Conservation (phyloP, 2,888 invertebrate genomes). For the Ceraclea dissimilis region DNA sequence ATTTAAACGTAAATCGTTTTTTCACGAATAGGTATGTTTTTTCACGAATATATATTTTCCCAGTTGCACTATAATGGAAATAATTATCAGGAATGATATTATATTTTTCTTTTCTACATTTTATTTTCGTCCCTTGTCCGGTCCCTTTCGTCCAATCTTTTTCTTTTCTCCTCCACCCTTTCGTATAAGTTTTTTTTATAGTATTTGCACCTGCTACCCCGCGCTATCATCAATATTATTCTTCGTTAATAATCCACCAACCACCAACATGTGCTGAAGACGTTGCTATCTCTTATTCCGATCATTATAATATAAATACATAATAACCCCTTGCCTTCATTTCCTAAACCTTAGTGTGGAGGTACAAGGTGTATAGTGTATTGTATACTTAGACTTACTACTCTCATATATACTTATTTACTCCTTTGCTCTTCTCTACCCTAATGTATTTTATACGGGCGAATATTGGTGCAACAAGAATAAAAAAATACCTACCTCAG, state of each 20-base stretch:
- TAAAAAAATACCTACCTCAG: background rate
- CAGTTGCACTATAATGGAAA: no score
- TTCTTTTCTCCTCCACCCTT: background rate
- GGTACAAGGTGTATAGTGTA: no score
- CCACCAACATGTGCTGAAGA: constrained; percentile 17
- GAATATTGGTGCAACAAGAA: background rate
- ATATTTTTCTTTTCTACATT: no score
- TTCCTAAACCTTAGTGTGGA: no score
- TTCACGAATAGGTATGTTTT: no score
- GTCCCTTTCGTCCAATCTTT: background rate
- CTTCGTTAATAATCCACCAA: background rate
- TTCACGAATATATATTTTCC: no score
- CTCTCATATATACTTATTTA: no score
- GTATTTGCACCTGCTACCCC: background rate
- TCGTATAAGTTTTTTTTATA: background rate
- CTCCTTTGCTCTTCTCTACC: background rate
- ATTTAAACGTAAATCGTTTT: no score
- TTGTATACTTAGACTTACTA: no score
- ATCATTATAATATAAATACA: background rate
- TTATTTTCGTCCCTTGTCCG: no score
- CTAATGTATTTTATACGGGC: background rate
- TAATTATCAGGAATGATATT: no score
- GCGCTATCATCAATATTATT: background rate
- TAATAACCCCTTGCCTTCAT: background rate
- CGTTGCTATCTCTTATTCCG: constrained; percentile 6